phyloP scores from a whole-genome alignment of 2,797 vertebrate species.

The Luscinia megarhynchos region DNA sequence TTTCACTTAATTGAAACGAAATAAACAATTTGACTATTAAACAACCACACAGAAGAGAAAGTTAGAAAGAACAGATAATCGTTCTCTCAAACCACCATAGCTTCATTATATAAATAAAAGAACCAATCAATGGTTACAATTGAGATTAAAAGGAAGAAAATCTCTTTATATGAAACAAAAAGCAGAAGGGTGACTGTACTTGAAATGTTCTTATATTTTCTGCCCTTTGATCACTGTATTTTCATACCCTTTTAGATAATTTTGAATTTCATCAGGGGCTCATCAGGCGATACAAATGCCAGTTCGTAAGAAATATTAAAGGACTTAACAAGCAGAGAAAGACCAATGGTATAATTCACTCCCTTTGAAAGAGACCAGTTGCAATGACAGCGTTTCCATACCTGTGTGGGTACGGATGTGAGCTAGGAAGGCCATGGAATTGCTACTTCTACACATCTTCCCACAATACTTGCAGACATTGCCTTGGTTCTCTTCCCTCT shows the following conservation, averaged over 20 bases:
- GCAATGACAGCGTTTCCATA: constrained; percentile 64
- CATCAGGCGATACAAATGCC: not conserved
- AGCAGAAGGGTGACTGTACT: not conserved
- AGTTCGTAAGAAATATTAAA: not conserved
- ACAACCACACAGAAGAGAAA: not conserved
- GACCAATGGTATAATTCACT: not conserved
- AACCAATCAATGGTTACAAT: constrained; percentile 23
- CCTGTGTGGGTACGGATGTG: constrained; percentile 98
- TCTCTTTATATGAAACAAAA: constrained; percentile 12
- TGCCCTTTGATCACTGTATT: constrained; percentile 12
- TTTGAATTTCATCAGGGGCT: not conserved
- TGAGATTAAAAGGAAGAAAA: constrained; percentile 25
- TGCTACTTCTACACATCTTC: constrained; percentile 98
- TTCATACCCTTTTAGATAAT: not conserved
- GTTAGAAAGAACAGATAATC: constrained; percentile 26
- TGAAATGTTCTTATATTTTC: not conserved
- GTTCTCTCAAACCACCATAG: not conserved
- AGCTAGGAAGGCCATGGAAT: constrained; percentile 98
- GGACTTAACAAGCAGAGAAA: not conserved
- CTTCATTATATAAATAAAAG: not conserved
- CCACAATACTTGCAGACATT: constrained; percentile 96
- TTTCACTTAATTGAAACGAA: constrained; percentile 6
- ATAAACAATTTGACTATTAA: constrained; percentile 6
- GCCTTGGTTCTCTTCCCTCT: constrained; percentile 97
- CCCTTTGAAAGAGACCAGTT: not conserved